Conservation (phyloP, 2,797 vertebrate genomes). For the Melanogrammus aeglefinus region DNA sequence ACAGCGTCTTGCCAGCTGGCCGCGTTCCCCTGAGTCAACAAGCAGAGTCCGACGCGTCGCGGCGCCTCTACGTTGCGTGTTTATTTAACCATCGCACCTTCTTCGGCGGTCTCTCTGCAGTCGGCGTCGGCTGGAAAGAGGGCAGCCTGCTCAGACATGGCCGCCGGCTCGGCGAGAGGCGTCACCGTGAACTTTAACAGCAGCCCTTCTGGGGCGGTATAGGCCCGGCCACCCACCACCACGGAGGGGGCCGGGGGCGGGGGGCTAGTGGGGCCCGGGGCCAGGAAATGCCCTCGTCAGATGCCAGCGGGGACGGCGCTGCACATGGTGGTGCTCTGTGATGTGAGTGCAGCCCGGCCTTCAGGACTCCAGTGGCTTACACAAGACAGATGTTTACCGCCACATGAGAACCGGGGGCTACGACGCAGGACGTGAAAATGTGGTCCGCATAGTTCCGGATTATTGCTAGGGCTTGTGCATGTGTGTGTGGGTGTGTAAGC, state of each 20-base stretch:
- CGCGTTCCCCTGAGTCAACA: slow-evolving; percentile 53
- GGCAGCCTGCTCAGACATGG: slow-evolving; percentile 53
- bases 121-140: slow-evolving; percentile 38
- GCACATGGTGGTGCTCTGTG: slow-evolving; percentile 60
- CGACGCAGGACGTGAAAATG: slow-evolving; percentile 40
- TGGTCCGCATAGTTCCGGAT: slow-evolving; percentile 54
- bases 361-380: slow-evolving; percentile 55
- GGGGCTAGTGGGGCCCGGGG: slow-evolving; percentile 42
- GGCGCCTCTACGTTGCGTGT: slow-evolving; percentile 39
- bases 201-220: slow-evolving; percentile 35
- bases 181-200: slow-evolving; percentile 60
- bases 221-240: slow-evolving; percentile 68
- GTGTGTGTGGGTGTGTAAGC: not conserved
- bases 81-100: slow-evolving; percentile 60
- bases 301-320: slow-evolving; percentile 61
- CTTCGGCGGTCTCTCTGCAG: slow-evolving; percentile 25
- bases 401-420: slow-evolving; percentile 52
- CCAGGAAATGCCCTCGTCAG: slow-evolving; percentile 67
- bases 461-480: slow-evolving; percentile 25
- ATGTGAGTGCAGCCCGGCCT: slow-evolving; percentile 56
- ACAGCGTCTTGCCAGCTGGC: slow-evolving; percentile 54
- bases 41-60: slow-evolving; percentile 44
- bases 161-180: slow-evolving; percentile 44
- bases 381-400: slow-evolving; percentile 68
- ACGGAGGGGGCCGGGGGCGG: slow-evolving; percentile 36